Conservation (phyloP, 2,113 vertebrate genomes). For the Neotragus moschatus region DNA sequence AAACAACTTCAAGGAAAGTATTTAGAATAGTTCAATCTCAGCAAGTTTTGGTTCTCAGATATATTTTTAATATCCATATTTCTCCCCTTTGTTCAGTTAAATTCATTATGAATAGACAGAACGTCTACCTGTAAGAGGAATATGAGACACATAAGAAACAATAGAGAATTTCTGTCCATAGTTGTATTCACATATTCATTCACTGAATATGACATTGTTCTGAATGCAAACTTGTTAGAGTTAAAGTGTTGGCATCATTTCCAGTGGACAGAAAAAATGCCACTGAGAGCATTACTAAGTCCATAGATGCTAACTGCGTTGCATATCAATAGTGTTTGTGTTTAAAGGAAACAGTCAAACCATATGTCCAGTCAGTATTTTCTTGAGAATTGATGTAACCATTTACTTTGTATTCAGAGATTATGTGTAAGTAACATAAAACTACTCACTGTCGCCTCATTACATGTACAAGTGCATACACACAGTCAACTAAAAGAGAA, state of each 20-base stretch:
- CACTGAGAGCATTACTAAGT: slow-evolving; percentile 23
- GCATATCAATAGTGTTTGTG: slow-evolving; percentile 34
- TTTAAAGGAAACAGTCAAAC: slow-evolving; percentile 45
- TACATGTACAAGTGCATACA: slow-evolving; percentile 19
- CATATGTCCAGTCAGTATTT: background rate
- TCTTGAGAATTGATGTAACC: slow-evolving; percentile 42
- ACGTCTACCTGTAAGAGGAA: background rate
- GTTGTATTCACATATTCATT: background rate
- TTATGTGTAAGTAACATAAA: background rate
- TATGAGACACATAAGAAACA: background rate
- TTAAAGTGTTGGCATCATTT: slow-evolving; percentile 44
- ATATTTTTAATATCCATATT: background rate
- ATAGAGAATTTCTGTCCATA: background rate
- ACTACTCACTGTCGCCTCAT: slow-evolving; percentile 30
- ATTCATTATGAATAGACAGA: background rate
- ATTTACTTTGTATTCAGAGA: slow-evolving; percentile 53
- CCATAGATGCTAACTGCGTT: slow-evolving; percentile 24
- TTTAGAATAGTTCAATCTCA: background rate
- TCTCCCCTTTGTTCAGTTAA: background rate
- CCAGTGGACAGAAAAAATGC: background rate
- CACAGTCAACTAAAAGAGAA: slow-evolving; percentile 36
- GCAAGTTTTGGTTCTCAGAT: background rate
- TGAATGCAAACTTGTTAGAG: slow-evolving; percentile 35
- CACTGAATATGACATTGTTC: background rate
- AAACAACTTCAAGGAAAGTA: background rate